Evolutionary conservation across 2,797 vertebrate species (phyloP), one percentile per base, ranked within the genome.

Genomic region (Gymnocypris eckloni): DNA sequence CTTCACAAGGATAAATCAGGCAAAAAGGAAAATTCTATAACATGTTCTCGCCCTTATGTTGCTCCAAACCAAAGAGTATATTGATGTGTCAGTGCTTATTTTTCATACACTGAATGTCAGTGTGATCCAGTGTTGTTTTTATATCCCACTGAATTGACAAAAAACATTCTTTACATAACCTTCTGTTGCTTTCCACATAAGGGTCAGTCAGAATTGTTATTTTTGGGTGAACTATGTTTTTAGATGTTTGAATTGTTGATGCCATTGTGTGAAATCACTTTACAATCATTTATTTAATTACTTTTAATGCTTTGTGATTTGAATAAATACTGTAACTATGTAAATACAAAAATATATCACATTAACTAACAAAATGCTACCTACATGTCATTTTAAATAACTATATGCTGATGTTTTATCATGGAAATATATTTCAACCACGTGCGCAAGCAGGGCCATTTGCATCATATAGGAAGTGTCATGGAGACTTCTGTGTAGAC

Each of bases 401-500:
- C 76, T 16, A 41, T 54, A 82, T 39, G 39, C 18, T 66, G 41
- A 43, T 28, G 4, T n/a, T 70, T 72, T 33, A 2, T 59, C 39
- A 2, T 28, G 59, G 45, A 84, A 77, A 41, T 43, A 16, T 79
- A 76, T 52, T 39, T 45, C 41, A 83, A 56, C 82, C 73, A 54
- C 61, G 48, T 83, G 12, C 25, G 25, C 59, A 75, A 83, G 37
- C 20, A 67, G 77, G 45, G 67, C 6, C 22, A 25, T 59, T 48
- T 37, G 43, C 15, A 20, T 45, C 76, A 71, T 37, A 71, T 48
- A 83, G 82, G 86, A 89, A 84, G 66, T 39, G 11, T 66, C 41
- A 45, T 20, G 15, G 6, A 80, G 54, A 71, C 39, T 39, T 82
- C 59, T 79, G 37, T 72, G 39, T 22, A 84, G 84, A 61, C 12